Evolutionary conservation across 2,113 vertebrate species (phyloP).

Genomic region (Oncorhynchus mykiss): DNA sequence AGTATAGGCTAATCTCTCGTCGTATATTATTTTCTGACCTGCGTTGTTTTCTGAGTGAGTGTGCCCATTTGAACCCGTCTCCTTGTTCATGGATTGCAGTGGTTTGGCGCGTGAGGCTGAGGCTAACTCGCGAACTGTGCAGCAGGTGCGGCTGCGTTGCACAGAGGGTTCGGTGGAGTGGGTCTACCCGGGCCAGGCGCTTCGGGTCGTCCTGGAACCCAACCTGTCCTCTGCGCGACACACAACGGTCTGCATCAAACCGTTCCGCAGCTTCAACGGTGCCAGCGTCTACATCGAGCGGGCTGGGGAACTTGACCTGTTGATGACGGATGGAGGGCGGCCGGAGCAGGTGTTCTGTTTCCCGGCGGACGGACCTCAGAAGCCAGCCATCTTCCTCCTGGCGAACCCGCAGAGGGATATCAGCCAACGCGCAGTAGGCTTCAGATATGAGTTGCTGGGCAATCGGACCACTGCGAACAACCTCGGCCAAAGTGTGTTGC

Average conservation of each 20-base stretch:
- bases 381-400: slow-evolving; percentile 77
- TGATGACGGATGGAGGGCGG: slow-evolving; percentile 53
- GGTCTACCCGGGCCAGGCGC: slow-evolving; percentile 73
- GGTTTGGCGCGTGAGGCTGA: slow-evolving; percentile 60
- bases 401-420: slow-evolving; percentile 68
- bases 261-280: slow-evolving; percentile 62
- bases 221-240: slow-evolving; percentile 57
- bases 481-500: slow-evolving; percentile 30
- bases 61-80: not conserved
- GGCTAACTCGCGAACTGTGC: slow-evolving; percentile 57
- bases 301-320: slow-evolving; percentile 63
- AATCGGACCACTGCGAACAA: slow-evolving; percentile 46
- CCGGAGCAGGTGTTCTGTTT: slow-evolving; percentile 73
- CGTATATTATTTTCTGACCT: too few relatives aligned
- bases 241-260: slow-evolving; percentile 74
- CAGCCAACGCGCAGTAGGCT: slow-evolving; percentile 67
- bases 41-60: not conserved
- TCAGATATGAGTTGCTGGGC: slow-evolving; percentile 78
- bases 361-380: slow-evolving; percentile 42
- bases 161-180: slow-evolving; percentile 75
- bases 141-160: slow-evolving; percentile 79
- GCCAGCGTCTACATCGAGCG: slow-evolving; percentile 73
- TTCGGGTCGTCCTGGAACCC: slow-evolving; percentile 75
- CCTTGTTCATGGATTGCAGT: slow-evolving; percentile 39
- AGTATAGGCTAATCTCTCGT: too few relatives aligned